Conservation (phyloP, 2,113 vertebrate genomes). For the Bucco capensis region DNA sequence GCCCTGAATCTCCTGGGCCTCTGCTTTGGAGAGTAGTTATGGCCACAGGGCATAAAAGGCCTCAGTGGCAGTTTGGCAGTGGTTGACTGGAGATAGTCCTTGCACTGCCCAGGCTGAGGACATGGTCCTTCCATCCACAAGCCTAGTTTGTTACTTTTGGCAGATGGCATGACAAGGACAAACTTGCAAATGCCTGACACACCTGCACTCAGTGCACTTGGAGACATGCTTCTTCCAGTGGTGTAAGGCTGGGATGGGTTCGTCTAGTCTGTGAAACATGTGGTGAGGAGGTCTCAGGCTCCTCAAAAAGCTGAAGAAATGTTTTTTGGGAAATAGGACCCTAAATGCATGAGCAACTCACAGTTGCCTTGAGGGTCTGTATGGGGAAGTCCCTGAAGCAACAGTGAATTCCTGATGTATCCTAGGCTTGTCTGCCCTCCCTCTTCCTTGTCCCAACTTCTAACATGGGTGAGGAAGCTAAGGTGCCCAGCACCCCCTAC, state of each 20-base stretch:
- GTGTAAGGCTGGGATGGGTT: background rate
- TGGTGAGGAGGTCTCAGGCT: background rate
- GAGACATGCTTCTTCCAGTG: fast-evolving
- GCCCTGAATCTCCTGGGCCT: background rate
- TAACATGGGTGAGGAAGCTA: background rate
- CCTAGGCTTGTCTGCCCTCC: background rate
- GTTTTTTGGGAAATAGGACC: background rate
- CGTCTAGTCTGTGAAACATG: background rate
- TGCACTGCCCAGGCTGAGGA: background rate
- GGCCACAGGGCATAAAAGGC: background rate
- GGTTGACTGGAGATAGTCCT: background rate
- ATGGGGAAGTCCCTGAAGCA: background rate
- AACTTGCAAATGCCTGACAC: background rate
- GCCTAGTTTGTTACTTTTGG: background rate
- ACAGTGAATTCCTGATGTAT: background rate
- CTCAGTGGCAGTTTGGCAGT: background rate
- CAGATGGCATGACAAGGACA: background rate
- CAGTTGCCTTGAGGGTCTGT: background rate
- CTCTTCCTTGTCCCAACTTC: background rate
- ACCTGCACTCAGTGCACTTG: fast-evolving
- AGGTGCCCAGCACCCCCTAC: too few relatives aligned
- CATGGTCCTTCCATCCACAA: background rate
- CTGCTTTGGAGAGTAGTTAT: background rate
- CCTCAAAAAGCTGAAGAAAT: background rate
- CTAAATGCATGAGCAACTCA: background rate